These are phyloP conservation scores for Takifugu ocellatus DNA, from an alignment of 2,797 vertebrate genomes.

Conservation along the genomic window DNA sequence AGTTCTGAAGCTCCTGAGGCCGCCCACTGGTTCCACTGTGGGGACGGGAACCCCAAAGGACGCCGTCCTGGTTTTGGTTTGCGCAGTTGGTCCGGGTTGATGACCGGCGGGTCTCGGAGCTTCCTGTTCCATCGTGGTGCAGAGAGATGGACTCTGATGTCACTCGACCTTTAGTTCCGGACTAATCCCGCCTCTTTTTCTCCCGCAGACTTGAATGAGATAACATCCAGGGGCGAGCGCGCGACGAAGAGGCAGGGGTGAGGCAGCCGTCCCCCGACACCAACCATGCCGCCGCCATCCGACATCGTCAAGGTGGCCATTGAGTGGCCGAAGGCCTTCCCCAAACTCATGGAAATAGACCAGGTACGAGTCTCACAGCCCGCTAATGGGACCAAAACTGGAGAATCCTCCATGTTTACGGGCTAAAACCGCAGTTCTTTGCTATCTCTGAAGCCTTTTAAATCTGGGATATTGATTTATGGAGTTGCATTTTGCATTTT, in stretches of 20 bases:
- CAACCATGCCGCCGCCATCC: slow-evolving; percentile 90
- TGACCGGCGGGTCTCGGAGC: too few species aligned
- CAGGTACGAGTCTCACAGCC: slow-evolving; percentile 80
- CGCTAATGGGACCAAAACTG: slow-evolving; percentile 35
- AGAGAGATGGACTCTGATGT: not conserved
- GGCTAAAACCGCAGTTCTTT: too few species aligned
- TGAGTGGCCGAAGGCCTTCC: slow-evolving; percentile 94
- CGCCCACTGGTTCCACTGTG: not conserved
- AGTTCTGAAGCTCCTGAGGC: slow-evolving; percentile 19
- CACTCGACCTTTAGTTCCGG: not conserved
- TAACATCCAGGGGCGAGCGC: slow-evolving; percentile 24
- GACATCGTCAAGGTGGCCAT: slow-evolving; percentile 99
- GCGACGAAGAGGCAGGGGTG: slow-evolving; percentile 6
- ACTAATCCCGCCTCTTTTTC: slow-evolving; percentile 14
- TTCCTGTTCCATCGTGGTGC: too few species aligned
- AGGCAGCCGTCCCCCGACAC: slow-evolving; percentile 44
- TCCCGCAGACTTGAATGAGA: slow-evolving; percentile 81
- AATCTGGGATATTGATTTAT: too few species aligned
- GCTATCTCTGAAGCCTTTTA: too few species aligned
- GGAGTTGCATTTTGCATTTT: too few species aligned
- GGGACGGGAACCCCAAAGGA: too few species aligned
- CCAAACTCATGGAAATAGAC: slow-evolving; percentile 98
- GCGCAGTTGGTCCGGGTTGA: not conserved
- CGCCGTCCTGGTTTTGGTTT: not conserved
- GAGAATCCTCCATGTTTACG: slow-evolving; percentile 19